Conservation (phyloP, 1,140 invertebrate species). For the Sitophilus oryzae region DNA sequence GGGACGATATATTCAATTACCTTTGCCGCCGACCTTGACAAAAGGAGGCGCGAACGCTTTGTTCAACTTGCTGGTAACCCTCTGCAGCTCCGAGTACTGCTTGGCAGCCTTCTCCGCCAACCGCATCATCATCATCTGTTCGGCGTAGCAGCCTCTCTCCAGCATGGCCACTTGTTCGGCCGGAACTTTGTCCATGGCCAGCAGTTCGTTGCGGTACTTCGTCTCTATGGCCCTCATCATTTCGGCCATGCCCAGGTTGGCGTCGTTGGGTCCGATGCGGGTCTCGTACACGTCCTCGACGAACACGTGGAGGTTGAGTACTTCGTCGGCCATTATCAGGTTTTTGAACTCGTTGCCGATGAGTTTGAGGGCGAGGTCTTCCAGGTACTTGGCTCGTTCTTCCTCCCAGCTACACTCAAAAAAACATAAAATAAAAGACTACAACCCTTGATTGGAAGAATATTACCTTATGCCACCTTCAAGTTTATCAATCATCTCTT, state of each 20-base stretch:
- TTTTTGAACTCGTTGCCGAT: slow-evolving; percentile 46
- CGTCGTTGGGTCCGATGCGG: slow-evolving; percentile 53
- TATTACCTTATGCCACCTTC: slow-evolving; percentile 44
- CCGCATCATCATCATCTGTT: slow-evolving; percentile 53
- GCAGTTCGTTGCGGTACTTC: slow-evolving; percentile 47
- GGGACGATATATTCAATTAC: slow-evolving; percentile 5
- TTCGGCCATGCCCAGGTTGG: slow-evolving; percentile 47
- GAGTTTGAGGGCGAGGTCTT: slow-evolving; percentile 45
- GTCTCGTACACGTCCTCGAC: slow-evolving; percentile 61
- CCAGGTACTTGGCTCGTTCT: slow-evolving; percentile 42
- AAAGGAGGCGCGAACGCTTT: slow-evolving; percentile 50
- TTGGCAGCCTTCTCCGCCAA: slow-evolving; percentile 53
- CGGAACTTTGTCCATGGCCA: slow-evolving; percentile 40
- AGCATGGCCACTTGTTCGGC: slow-evolving; percentile 52
- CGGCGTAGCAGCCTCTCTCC: slow-evolving; percentile 52
- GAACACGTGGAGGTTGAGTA: slow-evolving; percentile 54
- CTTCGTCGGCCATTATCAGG: slow-evolving; percentile 51
- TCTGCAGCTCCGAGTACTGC: slow-evolving; percentile 51
- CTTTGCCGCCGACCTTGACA: slow-evolving; percentile 19
- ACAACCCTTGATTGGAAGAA: slow-evolving; percentile 1
- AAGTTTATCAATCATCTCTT: slow-evolving; percentile 44
- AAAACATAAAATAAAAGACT: slow-evolving; percentile 1
- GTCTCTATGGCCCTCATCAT: slow-evolving; percentile 59
- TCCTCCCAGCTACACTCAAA: slow-evolving; percentile 42
- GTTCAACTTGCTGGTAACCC: slow-evolving; percentile 49